A percentile compares a stretch with the other conserved stretches of the same genome.
Conservation (phyloP, 1,140 invertebrate genomes). For the Bombus huntii region DNA sequence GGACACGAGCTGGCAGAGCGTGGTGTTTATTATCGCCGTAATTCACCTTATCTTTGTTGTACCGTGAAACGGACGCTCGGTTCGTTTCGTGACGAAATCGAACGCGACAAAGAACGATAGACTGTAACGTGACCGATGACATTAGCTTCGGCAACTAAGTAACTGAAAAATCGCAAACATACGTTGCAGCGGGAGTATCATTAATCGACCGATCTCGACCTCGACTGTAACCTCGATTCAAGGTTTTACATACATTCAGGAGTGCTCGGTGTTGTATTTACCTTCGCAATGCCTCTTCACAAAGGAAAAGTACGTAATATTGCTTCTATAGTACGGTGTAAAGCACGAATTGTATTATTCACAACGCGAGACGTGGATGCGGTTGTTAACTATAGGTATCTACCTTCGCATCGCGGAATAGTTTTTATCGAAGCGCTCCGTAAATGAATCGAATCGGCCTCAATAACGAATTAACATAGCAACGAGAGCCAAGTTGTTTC, state of each 20-base stretch:
- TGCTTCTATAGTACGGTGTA: background rate
- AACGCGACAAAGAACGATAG: background rate
- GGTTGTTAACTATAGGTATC: constrained; percentile 1
- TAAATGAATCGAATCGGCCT: background rate
- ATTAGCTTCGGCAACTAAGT: background rate
- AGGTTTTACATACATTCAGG: constrained; percentile 28
- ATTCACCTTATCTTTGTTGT: background rate
- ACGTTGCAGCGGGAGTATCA: background rate
- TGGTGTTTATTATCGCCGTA: background rate
- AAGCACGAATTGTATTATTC: constrained; percentile 42
- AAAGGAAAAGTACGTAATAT: background rate
- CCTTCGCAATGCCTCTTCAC: background rate
- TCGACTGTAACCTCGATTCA: constrained; percentile 42
- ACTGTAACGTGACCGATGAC: background rate
- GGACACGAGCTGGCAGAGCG: background rate
- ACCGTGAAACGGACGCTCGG: background rate
- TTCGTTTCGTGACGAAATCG: background rate
- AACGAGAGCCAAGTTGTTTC: background rate
- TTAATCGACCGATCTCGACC: constrained; percentile 43
- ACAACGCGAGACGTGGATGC: background rate
- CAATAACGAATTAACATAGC: constrained; percentile 9
- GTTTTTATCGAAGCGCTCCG: background rate
- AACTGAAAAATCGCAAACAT: background rate
- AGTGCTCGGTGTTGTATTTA: constrained; percentile 13
- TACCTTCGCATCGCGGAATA: background rate